phyloP scores from a whole-genome alignment of 2,888 invertebrate genomes.

The Cephalotes varians region DNA sequence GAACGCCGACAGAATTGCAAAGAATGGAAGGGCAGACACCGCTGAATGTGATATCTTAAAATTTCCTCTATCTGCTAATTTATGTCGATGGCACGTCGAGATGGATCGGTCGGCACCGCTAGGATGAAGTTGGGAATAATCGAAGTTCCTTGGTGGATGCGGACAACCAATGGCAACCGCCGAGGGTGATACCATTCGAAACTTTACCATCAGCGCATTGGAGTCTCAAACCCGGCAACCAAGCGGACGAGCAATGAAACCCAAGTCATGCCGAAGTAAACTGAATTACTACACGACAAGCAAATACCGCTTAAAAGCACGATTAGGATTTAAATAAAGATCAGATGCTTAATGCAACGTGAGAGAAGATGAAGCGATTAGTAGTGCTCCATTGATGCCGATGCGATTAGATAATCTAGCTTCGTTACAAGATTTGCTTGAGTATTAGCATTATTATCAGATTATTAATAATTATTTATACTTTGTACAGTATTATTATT shows the following conservation, averaged over 20 bases:
- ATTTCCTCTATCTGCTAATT: conserved; percentile 66
- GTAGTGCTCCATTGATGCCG: neutral
- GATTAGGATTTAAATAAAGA: conserved; percentile 58
- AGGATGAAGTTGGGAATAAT: conserved; percentile 72
- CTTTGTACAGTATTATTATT: neutral
- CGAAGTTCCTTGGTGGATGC: conserved; percentile 71
- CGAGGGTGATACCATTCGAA: conserved; percentile 73
- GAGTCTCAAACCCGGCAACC: conserved; percentile 36
- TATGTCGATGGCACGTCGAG: conserved; percentile 71
- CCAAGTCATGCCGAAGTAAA: conserved; percentile 61
- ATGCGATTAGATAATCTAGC: neutral
- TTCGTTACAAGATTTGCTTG: neutral
- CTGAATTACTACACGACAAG: conserved; percentile 48
- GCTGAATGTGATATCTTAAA: conserved; percentile 50
- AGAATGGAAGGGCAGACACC: neutral
- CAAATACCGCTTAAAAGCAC: conserved; percentile 68
- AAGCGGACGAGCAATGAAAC: conserved; percentile 47
- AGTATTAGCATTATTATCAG: neutral
- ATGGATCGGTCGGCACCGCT: conserved; percentile 55
- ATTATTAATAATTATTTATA: neutral
- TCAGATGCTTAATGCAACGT: conserved; percentile 16
- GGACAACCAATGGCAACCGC: conserved; percentile 64
- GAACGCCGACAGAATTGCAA: neutral
- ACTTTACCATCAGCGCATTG: conserved; percentile 71
- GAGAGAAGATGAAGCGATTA: neutral